Conservation (phyloP, 1,140 invertebrate species). For the Megalonaias nervosa region DNA sequence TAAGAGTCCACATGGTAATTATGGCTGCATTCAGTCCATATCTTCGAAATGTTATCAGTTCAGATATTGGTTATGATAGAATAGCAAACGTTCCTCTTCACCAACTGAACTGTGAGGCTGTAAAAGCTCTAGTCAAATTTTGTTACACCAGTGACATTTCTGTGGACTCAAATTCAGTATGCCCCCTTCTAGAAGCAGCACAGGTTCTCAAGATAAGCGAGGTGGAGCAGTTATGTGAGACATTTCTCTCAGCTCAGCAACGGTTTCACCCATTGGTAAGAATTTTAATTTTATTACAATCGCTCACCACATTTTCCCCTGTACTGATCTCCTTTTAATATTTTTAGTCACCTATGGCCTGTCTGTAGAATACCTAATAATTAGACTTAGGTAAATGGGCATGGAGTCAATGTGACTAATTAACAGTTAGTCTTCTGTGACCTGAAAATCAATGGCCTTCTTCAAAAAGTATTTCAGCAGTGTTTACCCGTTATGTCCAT, state of each 20-base stretch:
- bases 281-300: too few relatives aligned
- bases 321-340: too few relatives aligned
- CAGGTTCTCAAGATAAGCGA: constrained; percentile 34
- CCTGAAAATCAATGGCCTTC: too few relatives aligned
- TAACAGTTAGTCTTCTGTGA: too few relatives aligned
- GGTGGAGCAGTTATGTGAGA: constrained; percentile 34
- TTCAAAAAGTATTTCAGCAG: too few relatives aligned
- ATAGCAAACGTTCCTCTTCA: constrained; percentile 22
- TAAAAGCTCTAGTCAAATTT: constrained; percentile 28
- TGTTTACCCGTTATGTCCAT: too few relatives aligned
- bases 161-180: constrained; percentile 30
- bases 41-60: constrained; percentile 19
- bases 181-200: constrained; percentile 26
- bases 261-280: constrained; percentile 28
- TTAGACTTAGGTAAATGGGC: too few relatives aligned
- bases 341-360: too few relatives aligned
- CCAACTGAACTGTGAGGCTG: constrained; percentile 29
- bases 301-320: too few relatives aligned
- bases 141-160: constrained; percentile 37
- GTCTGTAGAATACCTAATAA: too few relatives aligned
- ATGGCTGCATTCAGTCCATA: constrained; percentile 38
- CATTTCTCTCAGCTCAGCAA: constrained; percentile 33
- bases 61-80: neutral
- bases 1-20: constrained; percentile 28
- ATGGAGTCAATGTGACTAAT: too few relatives aligned